phyloP scores from a whole-genome alignment of 2,113 vertebrate genomes.

The Himantopus leucocephalus region DNA sequence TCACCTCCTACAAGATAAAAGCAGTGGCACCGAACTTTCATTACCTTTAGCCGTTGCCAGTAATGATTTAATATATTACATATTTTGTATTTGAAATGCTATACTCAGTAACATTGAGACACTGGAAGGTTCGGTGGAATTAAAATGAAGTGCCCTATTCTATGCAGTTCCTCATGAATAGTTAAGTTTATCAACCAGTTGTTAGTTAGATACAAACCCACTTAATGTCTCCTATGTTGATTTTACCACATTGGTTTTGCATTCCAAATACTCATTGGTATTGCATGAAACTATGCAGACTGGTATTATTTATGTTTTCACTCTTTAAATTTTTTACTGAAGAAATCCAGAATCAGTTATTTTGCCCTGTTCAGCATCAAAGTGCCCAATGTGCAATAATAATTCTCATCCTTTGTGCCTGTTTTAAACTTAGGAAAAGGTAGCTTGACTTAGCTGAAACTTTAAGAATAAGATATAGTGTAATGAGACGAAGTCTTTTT shows the following conservation, averaged over 20 bases:
- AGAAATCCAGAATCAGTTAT: not conserved
- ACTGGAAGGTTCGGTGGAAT: not conserved
- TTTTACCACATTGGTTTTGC: not conserved
- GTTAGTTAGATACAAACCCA: not conserved
- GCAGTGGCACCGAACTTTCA: not conserved
- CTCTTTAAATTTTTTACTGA: not conserved
- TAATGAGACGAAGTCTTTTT: not conserved
- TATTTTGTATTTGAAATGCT: not conserved
- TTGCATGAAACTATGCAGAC: not conserved
- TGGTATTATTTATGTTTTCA: not conserved
- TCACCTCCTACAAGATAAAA: not conserved
- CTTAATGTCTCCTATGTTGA: not conserved
- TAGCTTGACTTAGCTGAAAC: not conserved
- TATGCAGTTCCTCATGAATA: not conserved
- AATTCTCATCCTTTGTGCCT: not conserved
- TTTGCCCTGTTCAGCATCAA: not conserved
- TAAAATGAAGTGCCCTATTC: not conserved
- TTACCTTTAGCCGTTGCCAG: not conserved
- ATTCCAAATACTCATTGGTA: not conserved
- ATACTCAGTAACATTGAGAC: not conserved
- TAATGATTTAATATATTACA: not conserved
- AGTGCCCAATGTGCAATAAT: not conserved
- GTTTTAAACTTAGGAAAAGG: not conserved
- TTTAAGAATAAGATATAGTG: not conserved
- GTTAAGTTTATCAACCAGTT: not conserved